These are phyloP conservation scores for Melanotaenia duboulayi DNA, from an alignment of 2,113 vertebrate genomes.

Conservation along the genomic window DNA sequence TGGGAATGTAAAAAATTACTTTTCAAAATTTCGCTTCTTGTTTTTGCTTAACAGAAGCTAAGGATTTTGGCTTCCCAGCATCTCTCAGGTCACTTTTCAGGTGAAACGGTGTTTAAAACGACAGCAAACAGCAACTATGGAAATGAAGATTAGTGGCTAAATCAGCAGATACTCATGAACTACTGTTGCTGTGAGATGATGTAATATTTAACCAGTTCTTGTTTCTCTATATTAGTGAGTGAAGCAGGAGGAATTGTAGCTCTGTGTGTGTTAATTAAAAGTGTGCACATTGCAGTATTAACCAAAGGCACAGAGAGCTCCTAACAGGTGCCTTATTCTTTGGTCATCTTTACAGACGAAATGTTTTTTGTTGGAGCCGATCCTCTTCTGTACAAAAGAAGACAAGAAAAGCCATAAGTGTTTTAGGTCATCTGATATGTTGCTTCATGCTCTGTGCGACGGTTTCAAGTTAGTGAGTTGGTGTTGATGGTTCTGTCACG, in stretches of 20 bases:
- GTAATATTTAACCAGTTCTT: background rate
- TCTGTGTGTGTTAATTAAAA: slow-evolving; percentile 7
- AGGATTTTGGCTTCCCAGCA: background rate
- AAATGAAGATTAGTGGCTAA: background rate
- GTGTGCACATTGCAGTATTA: slow-evolving; percentile 35
- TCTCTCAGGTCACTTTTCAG: slow-evolving; percentile 2
- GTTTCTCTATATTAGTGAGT: background rate
- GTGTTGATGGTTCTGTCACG: slow-evolving; percentile 1
- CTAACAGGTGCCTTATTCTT: slow-evolving; percentile 66
- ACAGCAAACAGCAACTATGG: slow-evolving; percentile 1
- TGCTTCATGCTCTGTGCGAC: background rate
- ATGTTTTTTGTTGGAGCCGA: slow-evolving; percentile 10
- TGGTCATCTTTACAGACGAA: slow-evolving; percentile 21
- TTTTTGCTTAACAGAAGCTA: background rate
- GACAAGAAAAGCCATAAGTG: slow-evolving; percentile 59
- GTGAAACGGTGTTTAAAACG: background rate
- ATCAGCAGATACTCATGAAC: background rate
- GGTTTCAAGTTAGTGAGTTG: slow-evolving; percentile 18
- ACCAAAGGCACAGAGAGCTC: slow-evolving; percentile 68
- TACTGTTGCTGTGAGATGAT: slow-evolving; percentile 4
- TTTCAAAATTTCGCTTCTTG: background rate
- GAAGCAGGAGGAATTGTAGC: background rate
- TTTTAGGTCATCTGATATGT: slow-evolving; percentile 5
- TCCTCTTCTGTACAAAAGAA: background rate
- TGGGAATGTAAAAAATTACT: background rate